phyloP scores from a whole-genome alignment of 2,888 invertebrate species.

The Tolmerus cingulatus region DNA sequence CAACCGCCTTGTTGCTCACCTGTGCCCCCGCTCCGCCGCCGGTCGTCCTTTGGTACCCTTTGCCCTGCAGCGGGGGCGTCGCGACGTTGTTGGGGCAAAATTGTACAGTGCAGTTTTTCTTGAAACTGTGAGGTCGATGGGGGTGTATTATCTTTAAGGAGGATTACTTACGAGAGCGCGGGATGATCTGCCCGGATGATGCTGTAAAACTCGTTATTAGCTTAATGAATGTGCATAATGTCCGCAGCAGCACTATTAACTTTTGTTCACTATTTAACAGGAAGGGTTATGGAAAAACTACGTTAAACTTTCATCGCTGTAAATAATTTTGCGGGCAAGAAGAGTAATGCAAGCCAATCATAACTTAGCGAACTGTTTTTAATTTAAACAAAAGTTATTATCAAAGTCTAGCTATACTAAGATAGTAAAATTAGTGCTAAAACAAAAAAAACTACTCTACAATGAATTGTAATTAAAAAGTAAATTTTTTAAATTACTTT shows the following conservation, averaged over 20 bases:
- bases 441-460: too few relatives aligned
- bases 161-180: background rate
- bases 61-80: background rate
- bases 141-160: background rate
- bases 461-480: too few relatives aligned
- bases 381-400: background rate
- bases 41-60: background rate
- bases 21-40: background rate
- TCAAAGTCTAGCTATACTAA: background rate
- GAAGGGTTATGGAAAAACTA: background rate
- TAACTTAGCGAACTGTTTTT: background rate
- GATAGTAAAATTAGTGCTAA: too few relatives aligned
- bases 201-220: background rate
- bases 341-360: background rate
- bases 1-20: background rate
- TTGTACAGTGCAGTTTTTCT: background rate
- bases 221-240: background rate
- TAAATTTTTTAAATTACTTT: too few relatives aligned
- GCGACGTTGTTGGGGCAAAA: background rate
- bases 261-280: background rate
- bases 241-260: background rate
- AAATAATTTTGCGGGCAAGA: background rate
- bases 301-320: background rate
- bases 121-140: background rate
- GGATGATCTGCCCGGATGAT: background rate